These are phyloP conservation scores for Meandrina meandrites DNA, from an alignment of 92 coral and sea anemone species.

Conservation along the genomic window DNA sequence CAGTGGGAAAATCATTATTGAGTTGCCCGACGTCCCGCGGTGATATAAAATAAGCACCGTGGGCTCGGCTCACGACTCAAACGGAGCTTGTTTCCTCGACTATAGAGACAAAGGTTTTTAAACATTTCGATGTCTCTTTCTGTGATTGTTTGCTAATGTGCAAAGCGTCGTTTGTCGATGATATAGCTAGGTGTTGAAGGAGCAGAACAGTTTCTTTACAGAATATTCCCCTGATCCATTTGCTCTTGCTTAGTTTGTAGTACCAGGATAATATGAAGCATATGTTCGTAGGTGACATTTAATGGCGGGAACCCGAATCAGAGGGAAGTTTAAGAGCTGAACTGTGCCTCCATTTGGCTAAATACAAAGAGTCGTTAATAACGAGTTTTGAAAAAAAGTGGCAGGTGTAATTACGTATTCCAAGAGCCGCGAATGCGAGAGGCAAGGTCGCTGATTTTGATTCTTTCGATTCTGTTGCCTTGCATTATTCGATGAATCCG, in stretches of 20 bases:
- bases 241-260: neutral
- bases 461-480: neutral
- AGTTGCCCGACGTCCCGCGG: neutral
- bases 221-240: neutral
- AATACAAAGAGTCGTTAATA: neutral
- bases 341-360: conserved; percentile 16
- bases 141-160: neutral
- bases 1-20: neutral
- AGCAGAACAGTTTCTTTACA: neutral
- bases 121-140: neutral
- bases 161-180: neutral
- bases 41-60: neutral
- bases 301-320: neutral
- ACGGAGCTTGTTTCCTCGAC: conserved; percentile 31
- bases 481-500: neutral
- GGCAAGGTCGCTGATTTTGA: neutral
- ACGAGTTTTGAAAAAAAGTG: neutral
- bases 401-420: neutral
- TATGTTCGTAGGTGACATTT: neutral
- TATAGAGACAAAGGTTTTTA: conserved; percentile 5
- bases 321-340: neutral
- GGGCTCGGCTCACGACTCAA: neutral
- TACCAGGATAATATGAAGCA: neutral
- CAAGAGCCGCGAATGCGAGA: neutral
- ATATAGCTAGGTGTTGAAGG: neutral